phyloP scores from a whole-genome alignment of 2,888 invertebrate species.

The Ceratothoa steindachneri region DNA sequence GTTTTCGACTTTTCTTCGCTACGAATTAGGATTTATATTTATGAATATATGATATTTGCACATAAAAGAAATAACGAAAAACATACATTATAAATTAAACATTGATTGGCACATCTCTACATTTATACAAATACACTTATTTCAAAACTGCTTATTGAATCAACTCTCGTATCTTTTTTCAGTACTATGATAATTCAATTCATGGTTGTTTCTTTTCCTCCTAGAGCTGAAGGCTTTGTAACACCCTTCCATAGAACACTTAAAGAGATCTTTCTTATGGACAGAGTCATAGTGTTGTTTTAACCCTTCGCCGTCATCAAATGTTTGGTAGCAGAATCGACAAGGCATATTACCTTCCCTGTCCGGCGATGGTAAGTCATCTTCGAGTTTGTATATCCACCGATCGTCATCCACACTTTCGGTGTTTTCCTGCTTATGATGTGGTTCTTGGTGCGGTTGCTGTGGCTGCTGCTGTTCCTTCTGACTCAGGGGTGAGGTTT shows the following conservation, averaged over 20 bases:
- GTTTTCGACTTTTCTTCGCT: too few relatives aligned
- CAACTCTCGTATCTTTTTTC: neutral
- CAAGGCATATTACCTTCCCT: conserved; percentile 66
- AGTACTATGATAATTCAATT: conserved; percentile 60
- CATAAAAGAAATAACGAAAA: neutral
- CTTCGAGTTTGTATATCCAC: conserved; percentile 62
- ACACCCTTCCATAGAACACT: conserved; percentile 72
- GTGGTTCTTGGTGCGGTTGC: neutral
- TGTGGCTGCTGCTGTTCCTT: neutral
- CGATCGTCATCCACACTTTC: neutral
- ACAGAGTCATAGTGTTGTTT: conserved; percentile 70
- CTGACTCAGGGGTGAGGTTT: neutral
- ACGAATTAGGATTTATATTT: too few relatives aligned
- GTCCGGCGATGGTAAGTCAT: conserved; percentile 63
- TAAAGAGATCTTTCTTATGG: conserved; percentile 66
- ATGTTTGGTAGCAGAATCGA: conserved; percentile 65
- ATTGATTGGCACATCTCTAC: neutral
- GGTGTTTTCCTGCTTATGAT: neutral
- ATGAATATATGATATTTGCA: neutral
- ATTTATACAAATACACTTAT: neutral
- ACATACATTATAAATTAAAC: neutral
- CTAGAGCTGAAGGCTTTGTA: conserved; percentile 73
- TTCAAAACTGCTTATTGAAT: neutral
- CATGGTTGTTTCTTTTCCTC: conserved; percentile 71
- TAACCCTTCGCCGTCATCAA: conserved; percentile 62